Evolutionary conservation across 2,888 invertebrate genomes (phyloP), one percentile per base, ranked within the genome.

Genomic region (Drosophila dives): DNA sequence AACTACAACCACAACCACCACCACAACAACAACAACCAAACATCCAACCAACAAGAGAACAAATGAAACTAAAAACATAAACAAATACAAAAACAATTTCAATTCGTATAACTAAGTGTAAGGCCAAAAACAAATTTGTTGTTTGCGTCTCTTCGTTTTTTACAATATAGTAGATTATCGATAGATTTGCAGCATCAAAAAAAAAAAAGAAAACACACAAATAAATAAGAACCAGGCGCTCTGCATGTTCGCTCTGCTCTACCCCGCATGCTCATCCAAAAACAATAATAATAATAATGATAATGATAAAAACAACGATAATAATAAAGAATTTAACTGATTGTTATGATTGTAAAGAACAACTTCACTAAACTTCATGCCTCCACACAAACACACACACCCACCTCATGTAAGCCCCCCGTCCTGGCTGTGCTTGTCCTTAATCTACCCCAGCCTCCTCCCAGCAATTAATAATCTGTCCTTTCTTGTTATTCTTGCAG

Each of bases 401-500:
- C 49, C 29, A 26, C 49, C 38, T 40, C 69, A 77, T 65, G 34
- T 58, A 64, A 64, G 68, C 60, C 26, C 26, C 55, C 50, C 42
- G 10, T 58, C 40, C 51, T 51, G 40, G 54, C 54, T 74, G 42
- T 68, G 51, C 63, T 61, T 66, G 56, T 56, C 23, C 60, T 54
- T 55, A 34, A 60, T 36, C 23, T 61, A 26, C 29, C 54, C n/a
- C 23, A 23, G 12, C 26, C 48, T 20, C 50, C 50, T 34, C 34
- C 40, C 50, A 50, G 38, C 64, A 75, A 59, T 74, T 79, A 90
- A 81, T 86, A 81, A 71, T 72, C 42, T 80, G 56, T 71, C 53
- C 48, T 64, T 58, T 77, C 75, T 81, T 85, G 75, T 87, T 90
- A 85, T 87, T 83, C 77, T 92, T 92, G 79, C 92, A 92, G 92